Conservation (phyloP, 2,888 invertebrate species). For the Oasisia sp. region DNA sequence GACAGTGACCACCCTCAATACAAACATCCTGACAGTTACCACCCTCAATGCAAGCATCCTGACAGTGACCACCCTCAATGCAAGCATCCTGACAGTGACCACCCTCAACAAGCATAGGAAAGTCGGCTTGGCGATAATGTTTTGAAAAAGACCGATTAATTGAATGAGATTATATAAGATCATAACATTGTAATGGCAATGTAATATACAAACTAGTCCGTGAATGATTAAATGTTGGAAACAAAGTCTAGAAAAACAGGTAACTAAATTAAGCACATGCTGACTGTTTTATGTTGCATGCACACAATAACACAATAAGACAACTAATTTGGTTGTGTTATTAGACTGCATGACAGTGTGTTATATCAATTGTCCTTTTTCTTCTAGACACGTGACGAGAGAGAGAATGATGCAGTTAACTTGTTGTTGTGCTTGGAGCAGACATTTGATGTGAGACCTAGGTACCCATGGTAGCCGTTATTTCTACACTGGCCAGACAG, state of each 20-base stretch:
- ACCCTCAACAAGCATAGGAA: no score
- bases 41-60: no score
- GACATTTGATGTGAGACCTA: background rate
- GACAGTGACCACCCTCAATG: no score
- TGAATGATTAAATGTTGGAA: background rate
- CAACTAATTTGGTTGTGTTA: background rate
- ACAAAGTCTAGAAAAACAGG: background rate
- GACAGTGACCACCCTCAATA: no score
- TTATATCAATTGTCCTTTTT: background rate
- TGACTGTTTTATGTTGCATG: background rate
- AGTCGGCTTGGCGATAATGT: no score
- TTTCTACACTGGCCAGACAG: constrained; percentile 1
- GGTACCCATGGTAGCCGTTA: no score
- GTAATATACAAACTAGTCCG: no score
- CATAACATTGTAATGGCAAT: background rate
- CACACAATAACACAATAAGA: background rate
- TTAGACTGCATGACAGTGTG: background rate
- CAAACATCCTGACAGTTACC: no score
- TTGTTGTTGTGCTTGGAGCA: background rate
- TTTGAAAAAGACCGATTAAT: no score
- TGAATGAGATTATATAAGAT: no score
- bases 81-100: no score
- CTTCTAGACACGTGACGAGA: background rate
- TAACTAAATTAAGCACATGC: background rate
- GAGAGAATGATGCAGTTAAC: background rate